These are phyloP conservation scores for Eumeta japonica DNA, from an alignment of 1,140 invertebrate species.

Conservation along the genomic window DNA sequence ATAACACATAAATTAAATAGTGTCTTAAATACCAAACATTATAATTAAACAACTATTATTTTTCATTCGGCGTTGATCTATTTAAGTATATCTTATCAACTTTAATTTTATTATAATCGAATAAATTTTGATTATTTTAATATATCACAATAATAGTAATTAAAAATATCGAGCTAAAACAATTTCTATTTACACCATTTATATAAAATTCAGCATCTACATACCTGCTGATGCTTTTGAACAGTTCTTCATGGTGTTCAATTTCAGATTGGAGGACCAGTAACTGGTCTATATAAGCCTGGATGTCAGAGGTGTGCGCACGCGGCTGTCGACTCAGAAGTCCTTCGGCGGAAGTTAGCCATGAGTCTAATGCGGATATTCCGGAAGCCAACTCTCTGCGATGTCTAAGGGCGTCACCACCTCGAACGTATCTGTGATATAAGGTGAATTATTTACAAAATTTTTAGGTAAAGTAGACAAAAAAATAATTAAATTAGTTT, in stretches of 20 bases:
- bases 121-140: too few species aligned
- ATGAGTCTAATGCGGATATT: slow-evolving; percentile 72
- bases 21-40: too few species aligned
- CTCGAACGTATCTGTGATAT: slow-evolving; percentile 74
- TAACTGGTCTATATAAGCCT: slow-evolving; percentile 77
- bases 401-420: slow-evolving; percentile 80
- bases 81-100: too few species aligned
- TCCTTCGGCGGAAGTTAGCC: slow-evolving; percentile 76
- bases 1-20: not conserved
- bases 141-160: too few species aligned
- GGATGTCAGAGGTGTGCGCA: slow-evolving; percentile 74
- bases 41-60: too few species aligned
- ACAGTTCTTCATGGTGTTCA: slow-evolving; percentile 83
- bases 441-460: too few species aligned
- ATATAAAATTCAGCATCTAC: slow-evolving; percentile 1
- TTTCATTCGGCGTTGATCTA: too few species aligned
- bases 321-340: slow-evolving; percentile 66
- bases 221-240: slow-evolving; percentile 76
- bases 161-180: too few species aligned
- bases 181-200: too few species aligned
- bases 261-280: slow-evolving; percentile 77
- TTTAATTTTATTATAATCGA: too few species aligned
- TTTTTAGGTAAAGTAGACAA: too few species aligned
- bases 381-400: slow-evolving; percentile 78
- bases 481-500: too few species aligned